phyloP scores from a whole-genome alignment of 2,888 invertebrate species.

The Notodonta dromedarius region DNA sequence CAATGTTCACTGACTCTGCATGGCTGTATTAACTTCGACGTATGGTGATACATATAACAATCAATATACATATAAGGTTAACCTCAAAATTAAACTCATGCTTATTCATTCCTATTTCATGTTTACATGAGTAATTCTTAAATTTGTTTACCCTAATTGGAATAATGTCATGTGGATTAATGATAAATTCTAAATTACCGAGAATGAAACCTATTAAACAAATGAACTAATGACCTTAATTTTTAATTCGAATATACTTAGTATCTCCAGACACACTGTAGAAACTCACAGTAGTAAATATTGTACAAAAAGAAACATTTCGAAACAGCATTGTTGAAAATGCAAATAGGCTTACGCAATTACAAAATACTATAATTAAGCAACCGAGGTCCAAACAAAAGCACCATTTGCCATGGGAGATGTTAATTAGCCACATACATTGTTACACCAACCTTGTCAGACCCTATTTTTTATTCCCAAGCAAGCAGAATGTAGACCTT shows the following conservation, averaged over 20 bases:
- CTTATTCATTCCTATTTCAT: no score
- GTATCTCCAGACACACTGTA: no score
- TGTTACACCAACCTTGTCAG: constrained; percentile 61
- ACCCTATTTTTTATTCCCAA: constrained; percentile 57
- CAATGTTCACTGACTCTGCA: neutral
- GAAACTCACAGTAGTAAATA: neutral
- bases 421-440: constrained; percentile 62
- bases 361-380: constrained; percentile 20
- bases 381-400: constrained; percentile 33
- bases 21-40: neutral
- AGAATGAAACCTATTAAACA: no score
- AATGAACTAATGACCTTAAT: no score
- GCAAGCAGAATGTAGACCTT: constrained; percentile 40
- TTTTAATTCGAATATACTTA: no score
- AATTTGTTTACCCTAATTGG: no score
- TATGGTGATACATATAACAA: no score
- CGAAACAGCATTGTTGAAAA: constrained; percentile 9
- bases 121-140: no score
- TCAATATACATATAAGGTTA: no score
- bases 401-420: constrained; percentile 35
- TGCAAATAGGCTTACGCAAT: constrained; percentile 25
- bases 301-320: neutral
- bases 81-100: no score
- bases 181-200: no score
- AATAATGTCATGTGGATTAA: no score